Percentiles rank a stretch among this genome's conserved stretches.
Evolutionary conservation across 2,888 invertebrate species (phyloP).

Genomic region (Epsilonema sp.): DNA sequence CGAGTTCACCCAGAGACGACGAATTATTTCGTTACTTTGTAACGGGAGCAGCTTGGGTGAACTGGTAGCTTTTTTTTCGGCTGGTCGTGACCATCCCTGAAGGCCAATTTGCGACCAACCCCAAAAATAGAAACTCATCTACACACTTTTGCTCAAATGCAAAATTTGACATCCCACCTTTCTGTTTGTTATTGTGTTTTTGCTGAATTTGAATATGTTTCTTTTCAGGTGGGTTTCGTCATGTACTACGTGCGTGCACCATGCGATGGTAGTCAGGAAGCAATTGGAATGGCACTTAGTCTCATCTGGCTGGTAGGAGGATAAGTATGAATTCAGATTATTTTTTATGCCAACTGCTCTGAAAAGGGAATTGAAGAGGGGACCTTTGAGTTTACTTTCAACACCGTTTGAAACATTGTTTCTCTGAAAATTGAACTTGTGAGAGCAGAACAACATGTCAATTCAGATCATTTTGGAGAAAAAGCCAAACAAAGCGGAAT

Average conservation of each 20-base stretch:
- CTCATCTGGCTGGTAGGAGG: conserved; percentile 85
- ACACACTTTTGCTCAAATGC: background rate
- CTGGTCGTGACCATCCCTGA: too few species aligned
- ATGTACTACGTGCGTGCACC: conserved; percentile 97
- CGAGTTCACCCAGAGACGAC: background rate
- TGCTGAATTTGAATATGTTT: background rate
- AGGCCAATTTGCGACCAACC: too few species aligned
- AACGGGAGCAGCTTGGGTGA: too few species aligned
- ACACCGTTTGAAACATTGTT: too few species aligned
- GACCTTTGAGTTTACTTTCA: background rate
- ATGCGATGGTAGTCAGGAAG: conserved; percentile 77
- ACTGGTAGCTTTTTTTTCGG: too few species aligned
- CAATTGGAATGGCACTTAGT: conserved; percentile 80
- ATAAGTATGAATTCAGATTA: too few species aligned
- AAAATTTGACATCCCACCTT: background rate
- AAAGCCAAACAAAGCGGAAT: too few species aligned
- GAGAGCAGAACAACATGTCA: too few species aligned
- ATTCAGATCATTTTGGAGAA: too few species aligned
- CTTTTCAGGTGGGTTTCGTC: conserved; percentile 59
- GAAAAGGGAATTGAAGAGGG: background rate
- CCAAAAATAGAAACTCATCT: too few species aligned
- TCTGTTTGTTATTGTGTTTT: conserved; percentile 6
- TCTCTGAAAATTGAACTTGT: background rate
- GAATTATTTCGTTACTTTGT: too few species aligned
- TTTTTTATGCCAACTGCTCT: conserved; percentile 10